phyloP scores from a whole-genome alignment of 1,140 invertebrate genomes.

The Yoshiicerus persimilis region DNA sequence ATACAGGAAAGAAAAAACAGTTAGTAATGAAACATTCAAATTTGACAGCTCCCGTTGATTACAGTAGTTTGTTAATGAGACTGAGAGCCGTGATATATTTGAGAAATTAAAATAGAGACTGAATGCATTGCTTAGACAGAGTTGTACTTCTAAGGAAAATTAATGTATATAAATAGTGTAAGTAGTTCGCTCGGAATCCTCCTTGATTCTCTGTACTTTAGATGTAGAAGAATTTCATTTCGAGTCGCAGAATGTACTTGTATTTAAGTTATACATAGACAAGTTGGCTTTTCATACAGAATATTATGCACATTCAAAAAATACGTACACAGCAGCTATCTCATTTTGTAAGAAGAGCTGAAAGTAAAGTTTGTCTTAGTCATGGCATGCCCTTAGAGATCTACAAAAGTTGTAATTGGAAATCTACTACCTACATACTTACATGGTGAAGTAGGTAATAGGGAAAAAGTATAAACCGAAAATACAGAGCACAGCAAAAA shows the following conservation, averaged over 20 bases:
- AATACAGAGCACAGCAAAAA: not conserved
- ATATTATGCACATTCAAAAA: not conserved
- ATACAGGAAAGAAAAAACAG: not conserved
- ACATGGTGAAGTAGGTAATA: not conserved
- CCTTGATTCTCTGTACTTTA: not conserved
- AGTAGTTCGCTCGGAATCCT: not conserved
- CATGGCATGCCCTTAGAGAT: not conserved
- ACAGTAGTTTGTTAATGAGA: not conserved
- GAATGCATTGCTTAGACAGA: not conserved
- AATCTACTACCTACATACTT: not conserved
- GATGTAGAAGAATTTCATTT: not conserved
- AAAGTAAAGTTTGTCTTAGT: conserved; percentile 10
- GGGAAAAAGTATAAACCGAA: not conserved
- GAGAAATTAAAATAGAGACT: not conserved
- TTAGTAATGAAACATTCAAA: no score
- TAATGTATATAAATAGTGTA: not conserved
- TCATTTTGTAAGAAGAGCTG: conserved; percentile 1
- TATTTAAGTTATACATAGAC: not conserved
- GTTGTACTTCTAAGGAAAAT: not conserved
- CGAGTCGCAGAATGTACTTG: not conserved
- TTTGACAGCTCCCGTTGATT: not conserved
- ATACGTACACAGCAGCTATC: not conserved
- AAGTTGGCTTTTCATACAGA: not conserved
- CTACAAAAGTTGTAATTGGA: conserved; percentile 17
- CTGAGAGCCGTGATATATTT: not conserved